phyloP scores from a whole-genome alignment of 2,113 vertebrate species.

The Anas platyrhynchos region DNA sequence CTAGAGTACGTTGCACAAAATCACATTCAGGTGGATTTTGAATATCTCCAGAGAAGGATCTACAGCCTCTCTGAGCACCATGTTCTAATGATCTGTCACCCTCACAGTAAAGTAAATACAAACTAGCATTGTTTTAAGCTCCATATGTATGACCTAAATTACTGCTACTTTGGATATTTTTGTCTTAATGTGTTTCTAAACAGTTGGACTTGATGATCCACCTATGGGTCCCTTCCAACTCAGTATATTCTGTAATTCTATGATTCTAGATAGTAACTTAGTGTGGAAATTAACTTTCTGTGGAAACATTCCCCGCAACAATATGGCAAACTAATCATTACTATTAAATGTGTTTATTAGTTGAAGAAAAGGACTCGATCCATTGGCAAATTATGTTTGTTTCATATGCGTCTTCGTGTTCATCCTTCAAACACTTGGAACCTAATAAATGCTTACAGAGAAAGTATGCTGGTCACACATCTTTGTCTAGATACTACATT shows the following conservation, averaged over 20 bases:
- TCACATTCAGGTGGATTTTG: too few relatives aligned
- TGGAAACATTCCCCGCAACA: neutral
- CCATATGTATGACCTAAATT: neutral
- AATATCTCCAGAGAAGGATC: too few relatives aligned
- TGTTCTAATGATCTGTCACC: too few relatives aligned
- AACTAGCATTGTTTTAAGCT: neutral
- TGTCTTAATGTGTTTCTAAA: neutral
- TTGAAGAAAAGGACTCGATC: neutral
- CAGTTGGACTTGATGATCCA: neutral
- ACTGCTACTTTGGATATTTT: neutral
- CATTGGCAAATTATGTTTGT: neutral
- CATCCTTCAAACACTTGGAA: neutral
- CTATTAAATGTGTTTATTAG: neutral
- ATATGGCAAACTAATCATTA: neutral
- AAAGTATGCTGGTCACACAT: neutral
- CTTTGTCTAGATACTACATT: neutral
- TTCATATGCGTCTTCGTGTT: neutral
- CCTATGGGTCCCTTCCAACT: neutral
- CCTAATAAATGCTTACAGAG: neutral
- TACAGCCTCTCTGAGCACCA: too few relatives aligned
- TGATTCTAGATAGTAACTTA: neutral
- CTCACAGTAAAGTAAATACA: neutral
- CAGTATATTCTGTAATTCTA: neutral
- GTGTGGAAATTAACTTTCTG: neutral
- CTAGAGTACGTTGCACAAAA: too few relatives aligned